Percentiles rank a stretch among this genome's conserved stretches.
phyloP scores from a whole-genome alignment of 2,113 vertebrate genomes.

The Brienomyrus brachyistius region DNA sequence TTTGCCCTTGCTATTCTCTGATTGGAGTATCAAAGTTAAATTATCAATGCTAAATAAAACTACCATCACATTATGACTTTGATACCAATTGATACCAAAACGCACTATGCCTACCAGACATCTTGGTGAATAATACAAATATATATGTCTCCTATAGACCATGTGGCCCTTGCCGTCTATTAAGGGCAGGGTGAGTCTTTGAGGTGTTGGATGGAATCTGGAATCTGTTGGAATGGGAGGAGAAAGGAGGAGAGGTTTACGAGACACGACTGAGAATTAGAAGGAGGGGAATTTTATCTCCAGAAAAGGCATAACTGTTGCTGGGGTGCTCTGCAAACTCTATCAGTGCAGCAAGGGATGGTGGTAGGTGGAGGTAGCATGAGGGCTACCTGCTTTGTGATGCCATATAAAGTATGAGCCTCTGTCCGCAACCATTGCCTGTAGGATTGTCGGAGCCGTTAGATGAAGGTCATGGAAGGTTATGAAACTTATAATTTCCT shows the following conservation, averaged over 20 bases:
- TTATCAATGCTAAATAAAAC: neutral
- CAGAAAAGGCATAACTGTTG: neutral
- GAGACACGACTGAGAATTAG: neutral
- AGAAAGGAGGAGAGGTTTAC: neutral
- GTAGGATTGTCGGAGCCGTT: neutral
- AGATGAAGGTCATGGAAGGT: neutral
- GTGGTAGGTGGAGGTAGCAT: neutral
- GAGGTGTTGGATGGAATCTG: neutral
- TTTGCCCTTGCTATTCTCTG: neutral
- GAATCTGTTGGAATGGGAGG: neutral
- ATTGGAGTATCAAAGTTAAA: neutral
- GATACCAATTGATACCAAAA: neutral
- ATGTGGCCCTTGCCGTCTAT: neutral
- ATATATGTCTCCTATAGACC: neutral
- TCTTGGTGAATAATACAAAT: neutral
- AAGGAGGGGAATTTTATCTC: neutral
- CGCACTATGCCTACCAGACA: neutral
- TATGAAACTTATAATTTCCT: neutral
- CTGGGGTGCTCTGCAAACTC: neutral
- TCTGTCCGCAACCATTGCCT: neutral
- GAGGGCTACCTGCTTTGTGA: neutral
- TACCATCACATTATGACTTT: neutral
- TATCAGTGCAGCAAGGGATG: neutral
- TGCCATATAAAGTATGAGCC: neutral
- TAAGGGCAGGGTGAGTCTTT: neutral